Evolutionary conservation across 2,888 invertebrate species (phyloP).

Genomic region (Antheraea assamensis): DNA sequence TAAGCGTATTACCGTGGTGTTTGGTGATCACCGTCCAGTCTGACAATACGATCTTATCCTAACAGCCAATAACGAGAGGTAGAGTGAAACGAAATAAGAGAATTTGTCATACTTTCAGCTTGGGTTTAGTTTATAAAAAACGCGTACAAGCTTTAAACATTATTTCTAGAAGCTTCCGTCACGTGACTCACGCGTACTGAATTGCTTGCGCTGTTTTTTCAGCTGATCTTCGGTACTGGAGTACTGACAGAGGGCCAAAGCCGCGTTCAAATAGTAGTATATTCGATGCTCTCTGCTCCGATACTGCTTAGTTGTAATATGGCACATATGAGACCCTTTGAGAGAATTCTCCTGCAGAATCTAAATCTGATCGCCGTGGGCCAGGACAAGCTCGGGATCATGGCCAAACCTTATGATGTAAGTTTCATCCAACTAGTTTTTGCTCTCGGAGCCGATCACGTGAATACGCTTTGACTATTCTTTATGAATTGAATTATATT

Average conservation of each 20-base stretch:
- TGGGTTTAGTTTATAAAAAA: too few species aligned
- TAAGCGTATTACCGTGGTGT: too few species aligned
- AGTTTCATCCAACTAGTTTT: constrained; percentile 23
- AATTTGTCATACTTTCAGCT: too few species aligned
- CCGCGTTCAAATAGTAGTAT: constrained; percentile 84
- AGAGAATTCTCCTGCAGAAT: constrained; percentile 82
- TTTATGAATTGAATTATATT: too few species aligned
- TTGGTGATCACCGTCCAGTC: too few species aligned
- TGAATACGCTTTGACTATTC: neutral
- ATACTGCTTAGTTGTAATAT: constrained; percentile 85
- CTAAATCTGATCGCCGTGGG: constrained; percentile 83
- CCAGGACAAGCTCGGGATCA: constrained; percentile 84
- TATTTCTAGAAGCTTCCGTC: too few species aligned
- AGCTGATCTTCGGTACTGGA: constrained; percentile 81
- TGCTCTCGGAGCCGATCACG: neutral
- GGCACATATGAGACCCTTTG: constrained; percentile 59
- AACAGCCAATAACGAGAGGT: too few species aligned
- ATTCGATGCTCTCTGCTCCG: constrained; percentile 85
- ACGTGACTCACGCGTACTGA: neutral
- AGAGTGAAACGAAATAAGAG: too few species aligned
- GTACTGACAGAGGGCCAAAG: constrained; percentile 80
- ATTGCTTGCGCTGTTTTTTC: constrained; percentile 32
- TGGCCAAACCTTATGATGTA: constrained; percentile 74
- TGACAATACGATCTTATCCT: too few species aligned
- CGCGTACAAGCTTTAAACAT: too few species aligned